Evolutionary conservation across 2,888 invertebrate genomes (phyloP), one percentile per base, ranked within the genome.

Genomic region (Criorhina ranunculi): DNA sequence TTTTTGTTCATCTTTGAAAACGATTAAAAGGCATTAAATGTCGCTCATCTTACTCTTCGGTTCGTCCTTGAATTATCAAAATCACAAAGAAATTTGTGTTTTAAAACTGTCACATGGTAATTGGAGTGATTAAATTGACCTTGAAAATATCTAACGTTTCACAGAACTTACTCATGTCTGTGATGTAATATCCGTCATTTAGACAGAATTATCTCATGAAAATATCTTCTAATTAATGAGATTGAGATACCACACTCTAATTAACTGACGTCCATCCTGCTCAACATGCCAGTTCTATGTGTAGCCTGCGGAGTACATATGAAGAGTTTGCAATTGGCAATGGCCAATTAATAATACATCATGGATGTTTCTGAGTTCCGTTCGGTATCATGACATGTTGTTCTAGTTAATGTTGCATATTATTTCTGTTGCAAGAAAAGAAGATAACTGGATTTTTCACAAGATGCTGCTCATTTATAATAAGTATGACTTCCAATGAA

Each of bases 331-430:
- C 24, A 29, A 29, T 29, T 49, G 49, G 24, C n/a, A 49, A 49
- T 46, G 17, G 19, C 46, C 46, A 46, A 46, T 46, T 46, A 11
- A 49, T 49, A 49, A n/a, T 5, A 29, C 24, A 19, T 24, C 49
- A 49, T 24, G 46, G 17, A 17, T 3, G 11, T 46, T 9, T 17
- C 9, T 9, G 46, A 15, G 44, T 17, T 17, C 44, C 6, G 17
- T 17, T 17, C 17, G 44, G 15, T 44, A 44, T 17, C 44, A 44
- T 17, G 44, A 46, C 9, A 5, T 46, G 46, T 46, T 19, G 46
- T 46, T 46, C 46, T 46, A 19, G 46, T 46, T 46, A 17, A 44
- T 42, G 42, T 2, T 9, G 44, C 46, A 46, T 46, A 46, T 46
- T 24, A 44, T 44, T 7, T 17, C n/a, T n/a, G n/a, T 44, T 4